Percentiles rank a stretch among this genome's conserved stretches.
Conservation (phyloP, 1,140 invertebrate genomes). For the Eumeta japonica region DNA sequence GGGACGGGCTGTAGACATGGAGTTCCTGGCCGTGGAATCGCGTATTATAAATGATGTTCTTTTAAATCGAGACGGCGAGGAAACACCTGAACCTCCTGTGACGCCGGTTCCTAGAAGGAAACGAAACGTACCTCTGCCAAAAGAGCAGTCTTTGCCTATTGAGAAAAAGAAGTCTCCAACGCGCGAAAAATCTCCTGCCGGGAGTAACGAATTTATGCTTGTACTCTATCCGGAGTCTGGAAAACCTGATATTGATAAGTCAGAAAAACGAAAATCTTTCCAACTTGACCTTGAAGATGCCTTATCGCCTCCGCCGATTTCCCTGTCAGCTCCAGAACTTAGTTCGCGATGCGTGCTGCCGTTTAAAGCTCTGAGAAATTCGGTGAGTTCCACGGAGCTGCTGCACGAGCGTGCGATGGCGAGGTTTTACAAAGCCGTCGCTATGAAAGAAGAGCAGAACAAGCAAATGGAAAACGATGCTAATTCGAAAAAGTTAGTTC, state of each 20-base stretch:
- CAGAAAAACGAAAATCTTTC: slow-evolving; percentile 61
- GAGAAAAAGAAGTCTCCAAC: background rate
- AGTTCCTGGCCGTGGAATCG: slow-evolving; percentile 43
- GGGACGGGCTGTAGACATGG: slow-evolving; percentile 48
- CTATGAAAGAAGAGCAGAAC: slow-evolving; percentile 67
- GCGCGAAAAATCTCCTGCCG: slow-evolving; percentile 30
- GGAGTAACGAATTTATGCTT: slow-evolving; percentile 77
- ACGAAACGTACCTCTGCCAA: slow-evolving; percentile 18
- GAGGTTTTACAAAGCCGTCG: slow-evolving; percentile 72
- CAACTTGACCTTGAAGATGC: slow-evolving; percentile 63
- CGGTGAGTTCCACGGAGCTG: slow-evolving; percentile 78
- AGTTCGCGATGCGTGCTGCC: slow-evolving; percentile 51
- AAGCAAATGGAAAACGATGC: slow-evolving; percentile 19
- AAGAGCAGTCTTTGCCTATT: too few species aligned
- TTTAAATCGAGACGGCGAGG: slow-evolving; percentile 26
- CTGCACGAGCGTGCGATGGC: slow-evolving; percentile 78
- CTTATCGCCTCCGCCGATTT: slow-evolving; percentile 71
- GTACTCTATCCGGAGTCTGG: slow-evolving; percentile 73
- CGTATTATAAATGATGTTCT: slow-evolving; percentile 33
- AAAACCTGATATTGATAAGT: slow-evolving; percentile 54
- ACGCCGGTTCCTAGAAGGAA: slow-evolving; percentile 38
- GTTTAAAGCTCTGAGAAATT: slow-evolving; percentile 63
- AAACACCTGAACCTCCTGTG: slow-evolving; percentile 20
- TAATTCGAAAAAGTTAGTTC: slow-evolving; percentile 17
- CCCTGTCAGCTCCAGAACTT: slow-evolving; percentile 75